Evolutionary conservation across 2,888 invertebrate species (phyloP).

Genomic region (Thysanoteuthis rhombus): DNA sequence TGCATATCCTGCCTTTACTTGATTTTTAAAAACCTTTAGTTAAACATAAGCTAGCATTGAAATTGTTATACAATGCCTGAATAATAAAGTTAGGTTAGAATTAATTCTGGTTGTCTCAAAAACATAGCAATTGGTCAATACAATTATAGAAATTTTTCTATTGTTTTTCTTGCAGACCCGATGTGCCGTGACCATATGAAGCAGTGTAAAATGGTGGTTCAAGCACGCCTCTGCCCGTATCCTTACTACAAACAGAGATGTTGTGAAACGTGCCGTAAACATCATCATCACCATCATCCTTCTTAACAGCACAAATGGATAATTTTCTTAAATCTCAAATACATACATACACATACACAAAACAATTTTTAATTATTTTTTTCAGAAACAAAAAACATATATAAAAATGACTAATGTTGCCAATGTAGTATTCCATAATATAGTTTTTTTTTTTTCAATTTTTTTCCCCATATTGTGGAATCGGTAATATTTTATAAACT

Average conservation of each 20-base stretch:
- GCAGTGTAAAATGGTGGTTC: slow-evolving; percentile 85
- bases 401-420: neutral
- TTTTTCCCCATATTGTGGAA: neutral
- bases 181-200: slow-evolving; percentile 78
- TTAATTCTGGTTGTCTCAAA: too few relatives aligned
- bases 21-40: too few relatives aligned
- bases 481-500: neutral
- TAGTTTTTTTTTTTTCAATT: neutral
- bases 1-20: too few relatives aligned
- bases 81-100: too few relatives aligned
- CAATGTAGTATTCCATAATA: neutral
- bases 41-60: too few relatives aligned
- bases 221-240: slow-evolving; percentile 86
- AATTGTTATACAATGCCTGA: too few relatives aligned
- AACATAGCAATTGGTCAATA: too few relatives aligned
- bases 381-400: neutral
- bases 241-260: slow-evolving; percentile 86
- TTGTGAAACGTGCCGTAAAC: slow-evolving; percentile 73
- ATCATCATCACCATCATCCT: slow-evolving; percentile 17
- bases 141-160: neutral
- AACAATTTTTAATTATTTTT: too few relatives aligned
- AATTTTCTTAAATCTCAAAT: neutral
- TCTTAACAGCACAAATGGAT: slow-evolving; percentile 14
- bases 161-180: slow-evolving; percentile 50
- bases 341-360: too few relatives aligned